Evolutionary conservation across 2,888 invertebrate genomes (phyloP).

Genomic region (Zygothrica quintamaculata): DNA sequence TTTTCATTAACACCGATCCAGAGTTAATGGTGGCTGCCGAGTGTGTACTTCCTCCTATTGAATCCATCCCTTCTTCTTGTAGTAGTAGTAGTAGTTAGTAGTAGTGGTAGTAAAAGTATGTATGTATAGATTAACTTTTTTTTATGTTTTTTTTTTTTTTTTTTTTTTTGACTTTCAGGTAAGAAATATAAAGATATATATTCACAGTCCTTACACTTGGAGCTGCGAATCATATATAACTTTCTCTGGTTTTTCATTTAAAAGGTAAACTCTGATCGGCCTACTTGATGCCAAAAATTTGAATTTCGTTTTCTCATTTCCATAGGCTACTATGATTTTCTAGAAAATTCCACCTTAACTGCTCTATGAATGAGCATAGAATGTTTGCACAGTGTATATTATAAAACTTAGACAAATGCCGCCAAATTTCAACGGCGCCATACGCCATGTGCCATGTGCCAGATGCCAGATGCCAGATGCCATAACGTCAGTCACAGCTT

Average conservation of each 20-base stretch:
- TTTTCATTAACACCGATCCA: conserved; percentile 16
- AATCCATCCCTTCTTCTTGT: conserved; percentile 23
- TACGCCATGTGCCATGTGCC: conserved; percentile 38
- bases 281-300: too few species aligned
- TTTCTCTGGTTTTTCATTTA: too few species aligned
- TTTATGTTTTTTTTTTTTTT: background rate
- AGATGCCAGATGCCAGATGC: conserved; percentile 37
- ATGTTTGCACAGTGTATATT: background rate
- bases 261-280: too few species aligned
- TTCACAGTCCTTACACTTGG: conserved; percentile 12
- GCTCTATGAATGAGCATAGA: too few species aligned
- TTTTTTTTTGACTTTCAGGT: conserved; percentile 10
- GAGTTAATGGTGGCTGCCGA: conserved; percentile 42
- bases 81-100: too few species aligned
- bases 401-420: conserved; percentile 8
- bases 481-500: conserved; percentile 43
- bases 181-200: conserved; percentile 22
- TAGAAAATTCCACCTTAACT: too few species aligned
- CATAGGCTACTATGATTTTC: too few species aligned
- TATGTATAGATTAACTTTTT: too few species aligned
- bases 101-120: too few species aligned
- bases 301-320: too few species aligned
- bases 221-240: conserved; percentile 14
- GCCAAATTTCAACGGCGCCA: conserved; percentile 27
- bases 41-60: conserved; percentile 8